phyloP scores from a whole-genome alignment of 2,797 vertebrate genomes.

The Epinephelus awoara region DNA sequence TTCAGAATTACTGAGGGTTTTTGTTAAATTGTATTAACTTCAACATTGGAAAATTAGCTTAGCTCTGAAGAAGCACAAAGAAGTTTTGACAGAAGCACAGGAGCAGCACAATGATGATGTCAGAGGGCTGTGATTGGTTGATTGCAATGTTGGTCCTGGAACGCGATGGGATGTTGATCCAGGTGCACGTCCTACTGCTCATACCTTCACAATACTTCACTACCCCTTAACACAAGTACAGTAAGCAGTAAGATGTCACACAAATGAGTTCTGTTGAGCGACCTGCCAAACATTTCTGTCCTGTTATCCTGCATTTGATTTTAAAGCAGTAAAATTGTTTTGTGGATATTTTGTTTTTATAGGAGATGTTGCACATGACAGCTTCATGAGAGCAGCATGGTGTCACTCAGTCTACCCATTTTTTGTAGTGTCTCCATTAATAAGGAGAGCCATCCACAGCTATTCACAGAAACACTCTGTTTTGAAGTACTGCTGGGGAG shows the following conservation, averaged over 20 bases:
- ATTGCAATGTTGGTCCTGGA: too few species aligned
- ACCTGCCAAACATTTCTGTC: background rate
- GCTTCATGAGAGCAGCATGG: background rate
- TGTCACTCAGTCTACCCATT: background rate
- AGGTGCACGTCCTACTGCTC: background rate
- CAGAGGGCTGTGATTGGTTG: too few species aligned
- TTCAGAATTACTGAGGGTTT: too few species aligned
- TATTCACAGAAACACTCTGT: background rate
- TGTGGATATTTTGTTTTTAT: background rate
- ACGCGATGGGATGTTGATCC: too few species aligned
- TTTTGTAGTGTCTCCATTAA: slow-evolving; percentile 11
- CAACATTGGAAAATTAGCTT: too few species aligned
- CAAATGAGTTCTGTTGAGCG: background rate
- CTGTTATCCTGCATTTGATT: background rate
- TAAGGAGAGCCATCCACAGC: slow-evolving; percentile 8
- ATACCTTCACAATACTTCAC: background rate
- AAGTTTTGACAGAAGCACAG: too few species aligned
- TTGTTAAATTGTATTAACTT: too few species aligned
- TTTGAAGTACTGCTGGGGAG: slow-evolving; percentile 3
- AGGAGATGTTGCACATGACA: background rate
- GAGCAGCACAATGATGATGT: too few species aligned
- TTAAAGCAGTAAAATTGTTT: background rate
- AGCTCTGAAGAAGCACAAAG: too few species aligned
- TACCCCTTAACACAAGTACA: background rate
- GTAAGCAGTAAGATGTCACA: background rate